phyloP scores from a whole-genome alignment of 30 jellyfish, hydroid and myxozoan species.

The Aurelia sp. region DNA sequence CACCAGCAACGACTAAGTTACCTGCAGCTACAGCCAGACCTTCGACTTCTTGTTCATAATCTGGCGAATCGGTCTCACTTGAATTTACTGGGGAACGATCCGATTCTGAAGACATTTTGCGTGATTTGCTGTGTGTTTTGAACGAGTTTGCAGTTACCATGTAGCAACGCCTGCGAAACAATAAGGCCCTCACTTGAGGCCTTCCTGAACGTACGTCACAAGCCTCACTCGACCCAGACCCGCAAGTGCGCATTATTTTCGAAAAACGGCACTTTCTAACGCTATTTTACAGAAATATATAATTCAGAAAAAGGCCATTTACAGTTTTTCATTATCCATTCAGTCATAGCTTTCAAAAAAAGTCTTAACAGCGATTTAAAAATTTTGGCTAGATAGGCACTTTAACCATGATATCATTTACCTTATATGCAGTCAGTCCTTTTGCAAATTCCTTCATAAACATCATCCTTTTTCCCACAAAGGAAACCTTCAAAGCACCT shows the following conservation, averaged over 20 bases:
- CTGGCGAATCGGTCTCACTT: background rate
- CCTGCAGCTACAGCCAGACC: slow-evolving; percentile 6
- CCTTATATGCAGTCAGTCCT: too few relatives aligned
- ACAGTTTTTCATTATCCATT: too few relatives aligned
- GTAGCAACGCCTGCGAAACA: background rate
- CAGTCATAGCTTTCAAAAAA: too few relatives aligned
- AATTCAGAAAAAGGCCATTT: too few relatives aligned
- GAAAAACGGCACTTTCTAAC: too few relatives aligned
- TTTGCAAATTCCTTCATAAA: too few relatives aligned
- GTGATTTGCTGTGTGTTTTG: background rate
- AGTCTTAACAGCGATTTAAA: too few relatives aligned
- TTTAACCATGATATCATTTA: too few relatives aligned
- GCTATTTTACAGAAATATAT: too few relatives aligned
- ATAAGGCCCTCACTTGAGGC: background rate
- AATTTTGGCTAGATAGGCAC: too few relatives aligned
- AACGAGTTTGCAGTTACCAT: background rate
- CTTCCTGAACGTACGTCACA: background rate
- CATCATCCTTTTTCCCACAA: too few relatives aligned
- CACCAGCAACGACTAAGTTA: background rate
- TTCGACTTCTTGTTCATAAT: background rate
- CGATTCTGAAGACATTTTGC: slow-evolving; percentile 5
- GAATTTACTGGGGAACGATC: background rate
- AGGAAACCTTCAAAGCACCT: too few relatives aligned
- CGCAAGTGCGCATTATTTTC: background rate
- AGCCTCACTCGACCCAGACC: background rate